Evolutionary conservation across 2,113 vertebrate species (phyloP), one percentile per base, ranked within the genome.

Genomic region (Boulengeromyrus knoepffleri): DNA sequence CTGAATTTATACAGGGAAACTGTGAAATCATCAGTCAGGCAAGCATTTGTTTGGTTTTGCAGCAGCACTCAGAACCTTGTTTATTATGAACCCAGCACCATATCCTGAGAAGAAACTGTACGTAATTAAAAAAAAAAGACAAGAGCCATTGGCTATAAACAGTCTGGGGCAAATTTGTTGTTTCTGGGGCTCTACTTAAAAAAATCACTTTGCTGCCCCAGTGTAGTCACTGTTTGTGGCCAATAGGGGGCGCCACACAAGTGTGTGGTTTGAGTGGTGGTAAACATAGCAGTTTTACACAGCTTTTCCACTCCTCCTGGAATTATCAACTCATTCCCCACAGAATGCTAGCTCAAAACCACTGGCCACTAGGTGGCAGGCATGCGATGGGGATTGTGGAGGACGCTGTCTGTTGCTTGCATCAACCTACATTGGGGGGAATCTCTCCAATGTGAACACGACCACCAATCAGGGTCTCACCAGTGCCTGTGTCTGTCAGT

Each of bases 311-410:
- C 86, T 87, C 27, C 3, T 2, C 85, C 47, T 53, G n/a, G n/a
- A 31, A 19, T 87, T 56, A 36, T 53, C 0, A 53, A 50, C 31
- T 53, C 49, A 39, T 52, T 36, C n/a, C 50, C 85, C 15, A 53
- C n/a, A 53, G 50, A 39, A 84, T 47, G 19, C 83, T 3, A 46
- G 39, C 83, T 24, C 17, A 1, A 85, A 80, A 4, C 21, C 83
- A 47, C 45, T 85, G 83, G 0, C 50, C 85, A 87, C 85, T 87
- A 87, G 85, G 85, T 87, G 85, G 47, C 85, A 87, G 85, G 31
- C 47, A 87, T 56, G 27, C 1, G 17, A 56, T 56, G 49, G 46
- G 47, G 19, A 86, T 17, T 13, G 24, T n/a, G 50, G 24, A 50
- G 9, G 85, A 12, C 5, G 49, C 27, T 5, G n/a, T 19, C 1